These are phyloP conservation scores for Syngnathus floridae DNA, from an alignment of 2,113 vertebrate genomes.

Conservation along the genomic window DNA sequence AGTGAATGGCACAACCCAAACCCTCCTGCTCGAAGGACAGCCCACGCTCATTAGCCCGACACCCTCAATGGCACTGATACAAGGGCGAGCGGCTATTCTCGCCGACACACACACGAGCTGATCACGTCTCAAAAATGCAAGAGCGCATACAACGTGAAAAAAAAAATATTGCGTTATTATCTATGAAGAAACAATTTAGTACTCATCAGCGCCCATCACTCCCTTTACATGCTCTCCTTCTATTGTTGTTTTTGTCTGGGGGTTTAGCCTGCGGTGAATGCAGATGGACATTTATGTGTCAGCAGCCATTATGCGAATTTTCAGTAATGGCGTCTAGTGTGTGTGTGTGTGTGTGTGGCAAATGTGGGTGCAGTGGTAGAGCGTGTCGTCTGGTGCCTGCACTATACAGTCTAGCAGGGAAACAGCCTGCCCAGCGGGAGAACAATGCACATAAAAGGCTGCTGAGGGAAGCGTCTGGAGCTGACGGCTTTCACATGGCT, in stretches of 20 bases:
- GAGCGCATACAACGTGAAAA: background rate
- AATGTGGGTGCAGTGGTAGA: constrained; percentile 42
- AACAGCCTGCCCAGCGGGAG: constrained; percentile 38
- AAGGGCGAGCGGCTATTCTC: constrained; percentile 37
- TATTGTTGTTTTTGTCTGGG: constrained; percentile 57
- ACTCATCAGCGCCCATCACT: constrained; percentile 62
- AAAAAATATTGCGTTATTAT: constrained; percentile 22
- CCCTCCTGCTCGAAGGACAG: constrained; percentile 65
- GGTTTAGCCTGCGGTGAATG: constrained; percentile 53
- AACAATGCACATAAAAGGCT: constrained; percentile 67
- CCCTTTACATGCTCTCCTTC: constrained; percentile 32
- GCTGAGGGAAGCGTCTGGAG: constrained; percentile 59
- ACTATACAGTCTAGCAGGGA: constrained; percentile 42
- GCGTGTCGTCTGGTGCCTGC: constrained; percentile 44
- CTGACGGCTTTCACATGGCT: constrained; percentile 48
- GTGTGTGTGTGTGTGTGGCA: constrained; percentile 7
- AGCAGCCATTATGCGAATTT: constrained; percentile 56
- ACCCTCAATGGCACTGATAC: constrained; percentile 56
- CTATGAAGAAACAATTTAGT: constrained; percentile 21
- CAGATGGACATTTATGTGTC: constrained; percentile 61
- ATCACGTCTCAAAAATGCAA: constrained; percentile 16
- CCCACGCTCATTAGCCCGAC: constrained; percentile 64
- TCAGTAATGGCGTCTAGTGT: constrained; percentile 42
- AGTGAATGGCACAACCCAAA: constrained; percentile 67
- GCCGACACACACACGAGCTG: constrained; percentile 3